Percentiles rank a stretch among this genome's conserved stretches.
Conservation (phyloP, 2,888 invertebrate genomes). For the Sipha maydis region DNA sequence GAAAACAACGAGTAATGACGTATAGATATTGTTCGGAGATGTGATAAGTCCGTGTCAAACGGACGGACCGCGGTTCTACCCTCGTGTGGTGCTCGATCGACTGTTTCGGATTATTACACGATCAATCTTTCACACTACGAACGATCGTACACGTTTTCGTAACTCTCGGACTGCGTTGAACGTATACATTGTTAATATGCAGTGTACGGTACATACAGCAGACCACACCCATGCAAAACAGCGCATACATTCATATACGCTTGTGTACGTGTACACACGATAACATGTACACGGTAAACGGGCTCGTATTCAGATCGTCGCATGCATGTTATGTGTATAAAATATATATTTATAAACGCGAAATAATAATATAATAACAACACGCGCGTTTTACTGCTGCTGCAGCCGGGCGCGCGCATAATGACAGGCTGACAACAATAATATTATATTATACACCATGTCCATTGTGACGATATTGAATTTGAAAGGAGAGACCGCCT, state of each 20-base stretch:
- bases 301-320: not conserved
- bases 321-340: too few species aligned
- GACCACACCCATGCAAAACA: conserved; percentile 17
- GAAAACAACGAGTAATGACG: too few species aligned
- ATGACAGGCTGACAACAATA: conserved; percentile 59
- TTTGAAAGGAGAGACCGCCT: conserved; percentile 61
- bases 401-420: conserved; percentile 25
- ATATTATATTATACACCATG: conserved; percentile 15
- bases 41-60: too few species aligned
- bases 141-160: not conserved
- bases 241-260: not conserved
- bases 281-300: not conserved
- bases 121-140: not conserved
- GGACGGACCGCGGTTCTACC: too few species aligned
- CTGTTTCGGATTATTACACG: too few species aligned
- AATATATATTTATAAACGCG: not conserved
- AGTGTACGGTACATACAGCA: not conserved
- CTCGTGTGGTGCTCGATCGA: too few species aligned
- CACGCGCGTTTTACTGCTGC: conserved; percentile 3
- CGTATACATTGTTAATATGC: not conserved
- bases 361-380: conserved; percentile 41
- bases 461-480: conserved; percentile 60
- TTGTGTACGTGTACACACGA: not conserved
- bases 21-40: too few species aligned
- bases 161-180: not conserved